phyloP scores from a whole-genome alignment of 2,888 invertebrate species.

The Folsomia candida region DNA sequence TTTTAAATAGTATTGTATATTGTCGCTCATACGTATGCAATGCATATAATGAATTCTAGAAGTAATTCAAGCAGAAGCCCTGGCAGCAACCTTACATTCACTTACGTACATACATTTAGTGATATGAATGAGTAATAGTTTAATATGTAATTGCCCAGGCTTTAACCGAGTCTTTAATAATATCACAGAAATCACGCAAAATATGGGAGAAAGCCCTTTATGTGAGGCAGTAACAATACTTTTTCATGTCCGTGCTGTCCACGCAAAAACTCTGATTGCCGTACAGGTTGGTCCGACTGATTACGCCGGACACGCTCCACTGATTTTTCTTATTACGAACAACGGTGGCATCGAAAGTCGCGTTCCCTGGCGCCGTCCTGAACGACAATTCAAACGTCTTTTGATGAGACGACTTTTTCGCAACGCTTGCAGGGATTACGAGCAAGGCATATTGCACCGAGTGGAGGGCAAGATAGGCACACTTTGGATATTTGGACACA shows the following conservation, averaged over 20 bases:
- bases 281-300: conserved; percentile 55
- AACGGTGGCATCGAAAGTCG: conserved; percentile 69
- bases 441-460: conserved; percentile 55
- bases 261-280: conserved; percentile 55
- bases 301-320: conserved; percentile 60
- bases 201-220: neutral
- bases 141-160: no score
- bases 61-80: no score
- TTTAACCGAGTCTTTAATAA: no score
- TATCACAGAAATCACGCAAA: no score
- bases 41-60: no score
- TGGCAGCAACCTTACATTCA: no score
- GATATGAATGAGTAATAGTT: no score
- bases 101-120: no score
- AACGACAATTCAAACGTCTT: conserved; percentile 5
- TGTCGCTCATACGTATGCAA: no score
- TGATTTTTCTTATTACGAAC: conserved; percentile 20
- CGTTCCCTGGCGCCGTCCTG: conserved; percentile 63
- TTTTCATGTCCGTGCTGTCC: conserved; percentile 51
- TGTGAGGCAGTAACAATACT: conserved; percentile 54
- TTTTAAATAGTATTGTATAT: no score
- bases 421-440: conserved; percentile 62
- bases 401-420: conserved; percentile 52
- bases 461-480: conserved; percentile 64
- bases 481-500: conserved; percentile 60